Evolutionary conservation across 2,113 vertebrate genomes (phyloP).

Genomic region (Chamaetylas fuelleborni): DNA sequence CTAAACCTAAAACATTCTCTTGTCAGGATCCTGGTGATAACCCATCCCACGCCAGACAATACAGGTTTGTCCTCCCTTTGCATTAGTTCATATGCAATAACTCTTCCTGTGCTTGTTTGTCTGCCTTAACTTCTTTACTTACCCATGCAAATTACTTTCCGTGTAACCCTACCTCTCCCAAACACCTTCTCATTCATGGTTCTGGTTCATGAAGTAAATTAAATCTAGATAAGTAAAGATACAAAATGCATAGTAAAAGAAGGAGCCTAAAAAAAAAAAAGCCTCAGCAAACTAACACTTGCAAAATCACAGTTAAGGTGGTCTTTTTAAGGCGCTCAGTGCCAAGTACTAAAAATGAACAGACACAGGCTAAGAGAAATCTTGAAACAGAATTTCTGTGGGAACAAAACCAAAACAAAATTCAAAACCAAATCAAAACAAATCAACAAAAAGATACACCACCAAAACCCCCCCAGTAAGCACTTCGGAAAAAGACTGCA

Average conservation of each 20-base stretch:
- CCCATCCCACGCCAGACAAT: constrained; percentile 8
- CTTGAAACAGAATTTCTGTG: neutral
- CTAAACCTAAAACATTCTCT: constrained; percentile 13
- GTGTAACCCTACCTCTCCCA: neutral
- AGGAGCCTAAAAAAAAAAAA: neutral
- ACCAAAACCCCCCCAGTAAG: neutral
- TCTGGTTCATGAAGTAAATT: neutral
- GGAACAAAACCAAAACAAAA: neutral
- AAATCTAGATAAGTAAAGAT: neutral
- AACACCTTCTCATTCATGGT: neutral
- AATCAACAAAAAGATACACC: neutral
- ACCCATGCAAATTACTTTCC: constrained; percentile 13
- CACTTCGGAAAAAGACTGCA: neutral
- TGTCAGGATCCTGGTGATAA: constrained; percentile 11
- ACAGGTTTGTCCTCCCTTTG: neutral
- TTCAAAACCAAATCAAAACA: neutral
- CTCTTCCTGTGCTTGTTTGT: neutral
- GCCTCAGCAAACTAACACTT: neutral
- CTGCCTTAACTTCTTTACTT: neutral
- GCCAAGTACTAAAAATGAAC: neutral
- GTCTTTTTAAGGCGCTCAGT: neutral
- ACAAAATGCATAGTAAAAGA: neutral
- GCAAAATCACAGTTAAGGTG: neutral
- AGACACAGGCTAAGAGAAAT: neutral
- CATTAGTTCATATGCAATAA: neutral